Base-by-base conservation (phyloP, 2,797 vertebrate species). In the Petrocephalus schoutedeni region DNA sequence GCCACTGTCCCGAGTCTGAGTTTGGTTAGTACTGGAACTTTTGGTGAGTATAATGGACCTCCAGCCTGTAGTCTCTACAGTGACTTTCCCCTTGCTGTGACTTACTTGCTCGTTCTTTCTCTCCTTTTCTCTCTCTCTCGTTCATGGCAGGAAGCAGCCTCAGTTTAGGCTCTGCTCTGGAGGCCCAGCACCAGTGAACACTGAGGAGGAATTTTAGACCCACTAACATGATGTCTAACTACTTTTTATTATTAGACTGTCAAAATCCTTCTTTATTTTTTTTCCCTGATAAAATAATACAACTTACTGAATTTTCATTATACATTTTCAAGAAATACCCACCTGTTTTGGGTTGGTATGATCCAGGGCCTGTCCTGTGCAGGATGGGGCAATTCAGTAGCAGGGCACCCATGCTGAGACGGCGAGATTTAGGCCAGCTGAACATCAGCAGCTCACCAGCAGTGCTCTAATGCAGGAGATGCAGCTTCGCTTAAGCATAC, bases 41-140 rank as follows among this genome's bases (percentile, higher is more conserved):
- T 83, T 21, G 23, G 21, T 54, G 8, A 53, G 45, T 77, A n/a
- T n/a, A 10, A 51, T 51, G 80, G n/a, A 45, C n/a, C 49, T 83
- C 10, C 45, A 5, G n/a, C 45, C 45, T 45, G 41, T 45, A 45
- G 41, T 45, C 41, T 54, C 49, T 28, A 0, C 53, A 83, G 49
- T 32, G 36, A n/a, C 71, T 64, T 87, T 57, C 59, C 64, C 88
- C 14, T 88, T 7, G 54, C 57, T 88, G 53, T 61, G 53, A 58
- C 23, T 84, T 10, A 56, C 16, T 85, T 36, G 59, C n/a, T 84
- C 61, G 74, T 10, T 88, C 83, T 23, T 58, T 58, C 87, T 64
- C 89, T 74, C 57, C 56, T 8, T 74, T 19, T 87, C 45, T 82
- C 85, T 82, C 12, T 77, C 41, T 89, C 53, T 56, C 21, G 28